phyloP scores from a whole-genome alignment of 1,140 invertebrate genomes.

The Holcopasites calliopsidis region DNA sequence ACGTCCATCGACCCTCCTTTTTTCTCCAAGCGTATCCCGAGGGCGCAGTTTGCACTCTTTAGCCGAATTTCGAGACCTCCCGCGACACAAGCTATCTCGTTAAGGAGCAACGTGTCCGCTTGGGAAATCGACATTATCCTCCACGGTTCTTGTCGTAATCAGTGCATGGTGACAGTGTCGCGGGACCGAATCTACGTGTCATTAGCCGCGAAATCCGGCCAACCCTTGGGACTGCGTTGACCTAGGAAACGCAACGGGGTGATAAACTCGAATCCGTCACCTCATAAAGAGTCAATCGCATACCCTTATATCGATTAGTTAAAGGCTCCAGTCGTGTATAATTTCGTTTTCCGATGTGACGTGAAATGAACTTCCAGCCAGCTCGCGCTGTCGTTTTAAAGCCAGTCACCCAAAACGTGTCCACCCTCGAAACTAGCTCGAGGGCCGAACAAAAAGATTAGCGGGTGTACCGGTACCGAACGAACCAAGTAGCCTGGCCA shows the following conservation, averaged over 20 bases:
- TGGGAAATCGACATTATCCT: slow-evolving; percentile 58
- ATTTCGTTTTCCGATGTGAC: not conserved
- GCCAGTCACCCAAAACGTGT: not conserved
- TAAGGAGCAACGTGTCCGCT: slow-evolving; percentile 51
- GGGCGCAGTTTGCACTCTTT: slow-evolving; percentile 11
- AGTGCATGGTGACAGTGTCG: slow-evolving; percentile 52
- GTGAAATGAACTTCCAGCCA: not conserved
- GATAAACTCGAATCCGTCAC: not conserved
- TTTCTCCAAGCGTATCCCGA: not conserved
- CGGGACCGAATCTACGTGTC: slow-evolving; percentile 54
- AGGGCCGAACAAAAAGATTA: slow-evolving; percentile 25
- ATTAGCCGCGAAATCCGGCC: slow-evolving; percentile 49
- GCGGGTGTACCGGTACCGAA: not conserved
- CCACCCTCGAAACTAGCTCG: slow-evolving; percentile 6
- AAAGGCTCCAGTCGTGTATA: no score
- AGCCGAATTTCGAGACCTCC: not conserved
- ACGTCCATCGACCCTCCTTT: not conserved
- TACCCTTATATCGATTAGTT: not conserved
- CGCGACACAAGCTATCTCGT: slow-evolving; percentile 39
- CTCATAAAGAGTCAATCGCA: not conserved
- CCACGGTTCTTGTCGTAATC: slow-evolving; percentile 58
- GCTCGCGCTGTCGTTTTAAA: not conserved
- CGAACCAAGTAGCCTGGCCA: slow-evolving; percentile 7
- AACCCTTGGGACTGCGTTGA: slow-evolving; percentile 31
- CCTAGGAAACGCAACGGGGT: not conserved